Evolutionary conservation across 1,140 invertebrate genomes (phyloP), one percentile per base, ranked within the genome.

Genomic region (Rhagoletis zephyria): DNA sequence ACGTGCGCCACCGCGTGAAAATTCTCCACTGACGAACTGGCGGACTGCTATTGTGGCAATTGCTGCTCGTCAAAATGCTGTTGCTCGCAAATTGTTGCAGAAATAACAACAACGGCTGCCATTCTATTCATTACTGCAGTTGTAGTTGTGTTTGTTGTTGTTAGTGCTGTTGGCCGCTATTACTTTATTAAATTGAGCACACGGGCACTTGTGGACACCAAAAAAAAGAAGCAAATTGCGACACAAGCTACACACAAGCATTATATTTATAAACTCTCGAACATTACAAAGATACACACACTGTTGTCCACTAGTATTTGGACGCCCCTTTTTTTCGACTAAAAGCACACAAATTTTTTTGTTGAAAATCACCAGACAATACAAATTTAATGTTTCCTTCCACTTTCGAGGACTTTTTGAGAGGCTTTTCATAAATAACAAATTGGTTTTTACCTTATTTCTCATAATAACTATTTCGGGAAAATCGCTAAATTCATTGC

Each of bases 1-100:
- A 74, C 67, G 67, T 42, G 67, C 67, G 67, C 67, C 67, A n/a
- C 42, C 7, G 3, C 45, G 51, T 56, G 14, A 74, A 74, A 30
- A 30, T 30, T 30, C 67, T 45, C 45, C 67, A 7, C 51, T 56
- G 51, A 56, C 51, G 61, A 6, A 5, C 40, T 48, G 67, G 16
- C 42, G 45, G 67, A 12, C 67, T 16, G 42, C 42, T 74, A 56
- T 81, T 81, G 74, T 19, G n/a, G 48, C 48, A 81, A 81, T 56
- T 81, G 14, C 74, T 19, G 48, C n/a, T 81, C 48, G 6, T 81
- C 74, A 30, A 30, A 81, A 56, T 5, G 14, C 45, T 56, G 48
- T 81, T 56, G 74, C 74, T 45, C 74, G 67, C n/a, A 81, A 59
- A 56, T 81, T 56, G 74, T 81, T 81, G 74, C 16, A 30, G 48